Evolutionary conservation across 2,888 invertebrate species (phyloP).

Genomic region (Chloroclysta siterata): DNA sequence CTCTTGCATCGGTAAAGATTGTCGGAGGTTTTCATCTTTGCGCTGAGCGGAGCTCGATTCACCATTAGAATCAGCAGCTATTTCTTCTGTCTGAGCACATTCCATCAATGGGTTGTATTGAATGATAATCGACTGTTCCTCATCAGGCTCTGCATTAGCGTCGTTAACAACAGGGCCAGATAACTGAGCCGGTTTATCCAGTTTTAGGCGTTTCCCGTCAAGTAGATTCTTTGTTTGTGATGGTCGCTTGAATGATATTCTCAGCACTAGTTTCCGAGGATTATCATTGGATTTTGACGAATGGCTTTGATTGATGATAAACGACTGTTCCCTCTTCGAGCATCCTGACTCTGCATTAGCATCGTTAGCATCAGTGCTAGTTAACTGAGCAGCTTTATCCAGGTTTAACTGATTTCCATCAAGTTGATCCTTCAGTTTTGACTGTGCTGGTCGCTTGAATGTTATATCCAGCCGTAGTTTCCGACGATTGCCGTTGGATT

Average conservation of each 20-base stretch:
- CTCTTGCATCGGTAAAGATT: neutral
- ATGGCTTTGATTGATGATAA: neutral
- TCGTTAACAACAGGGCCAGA: conserved; percentile 4
- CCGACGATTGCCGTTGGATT: no score
- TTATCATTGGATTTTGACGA: conserved; percentile 2
- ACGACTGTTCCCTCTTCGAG: neutral
- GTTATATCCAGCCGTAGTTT: neutral
- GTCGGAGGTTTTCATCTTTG: neutral
- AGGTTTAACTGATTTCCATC: conserved; percentile 3
- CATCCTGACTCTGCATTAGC: conserved; percentile 4
- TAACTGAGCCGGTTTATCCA: conserved; percentile 6
- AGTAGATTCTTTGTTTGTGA: neutral
- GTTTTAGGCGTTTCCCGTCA: conserved; percentile 3
- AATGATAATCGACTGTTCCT: neutral
- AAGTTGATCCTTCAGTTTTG: conserved; percentile 1
- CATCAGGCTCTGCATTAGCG: neutral
- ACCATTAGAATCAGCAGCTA: neutral
- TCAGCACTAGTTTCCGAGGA: neutral
- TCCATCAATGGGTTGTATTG: conserved; percentile 1
- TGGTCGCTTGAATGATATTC: conserved; percentile 9
- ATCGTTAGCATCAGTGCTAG: conserved; percentile 4
- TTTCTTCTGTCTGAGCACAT: conserved; percentile 1
- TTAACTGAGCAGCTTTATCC: conserved; percentile 9
- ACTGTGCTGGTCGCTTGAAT: conserved; percentile 6
- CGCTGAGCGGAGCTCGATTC: neutral